Evolutionary conservation across 2,888 invertebrate genomes (phyloP).

Genomic region (Pheosia tremula): DNA sequence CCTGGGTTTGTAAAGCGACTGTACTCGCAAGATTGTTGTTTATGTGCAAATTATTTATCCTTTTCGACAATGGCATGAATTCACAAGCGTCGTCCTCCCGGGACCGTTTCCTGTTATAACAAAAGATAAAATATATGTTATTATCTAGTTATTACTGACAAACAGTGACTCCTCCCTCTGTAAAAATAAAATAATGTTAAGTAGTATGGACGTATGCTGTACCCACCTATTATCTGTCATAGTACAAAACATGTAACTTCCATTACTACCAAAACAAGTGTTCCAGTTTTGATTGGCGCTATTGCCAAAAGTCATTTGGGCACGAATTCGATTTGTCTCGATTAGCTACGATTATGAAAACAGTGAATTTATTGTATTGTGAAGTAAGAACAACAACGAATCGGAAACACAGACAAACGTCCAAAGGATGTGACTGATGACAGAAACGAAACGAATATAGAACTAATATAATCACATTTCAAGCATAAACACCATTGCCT

Average conservation of each 20-base stretch:
- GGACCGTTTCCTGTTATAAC: conserved; percentile 88
- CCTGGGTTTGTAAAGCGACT: conserved; percentile 52
- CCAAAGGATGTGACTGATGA: too few species aligned
- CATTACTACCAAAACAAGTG: conserved; percentile 64
- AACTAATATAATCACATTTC: not conserved
- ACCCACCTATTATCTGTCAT: conserved; percentile 80
- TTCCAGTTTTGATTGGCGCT: conserved; percentile 58
- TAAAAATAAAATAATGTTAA: too few species aligned
- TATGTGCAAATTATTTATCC: conserved; percentile 95
- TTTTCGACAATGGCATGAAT: conserved; percentile 94
- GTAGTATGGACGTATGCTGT: not conserved
- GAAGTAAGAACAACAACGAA: conserved; percentile 17
- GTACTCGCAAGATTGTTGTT: conserved; percentile 82
- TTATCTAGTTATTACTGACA: not conserved
- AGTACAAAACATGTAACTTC: conserved; percentile 58
- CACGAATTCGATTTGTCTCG: conserved; percentile 18
- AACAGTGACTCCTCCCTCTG: not conserved
- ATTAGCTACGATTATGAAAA: conserved; percentile 17
- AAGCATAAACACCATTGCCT: conserved; percentile 14
- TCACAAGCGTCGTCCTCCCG: conserved; percentile 91
- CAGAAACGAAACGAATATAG: too few species aligned
- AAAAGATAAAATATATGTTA: not conserved
- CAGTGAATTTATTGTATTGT: conserved; percentile 21
- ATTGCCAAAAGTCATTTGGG: conserved; percentile 71
- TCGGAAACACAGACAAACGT: conserved; percentile 5